A percentile compares a stretch with the other conserved stretches of the same genome.
These are phyloP conservation scores for Apolygus lucorum DNA, from an alignment of 1,140 invertebrate species.

Conservation along the genomic window DNA sequence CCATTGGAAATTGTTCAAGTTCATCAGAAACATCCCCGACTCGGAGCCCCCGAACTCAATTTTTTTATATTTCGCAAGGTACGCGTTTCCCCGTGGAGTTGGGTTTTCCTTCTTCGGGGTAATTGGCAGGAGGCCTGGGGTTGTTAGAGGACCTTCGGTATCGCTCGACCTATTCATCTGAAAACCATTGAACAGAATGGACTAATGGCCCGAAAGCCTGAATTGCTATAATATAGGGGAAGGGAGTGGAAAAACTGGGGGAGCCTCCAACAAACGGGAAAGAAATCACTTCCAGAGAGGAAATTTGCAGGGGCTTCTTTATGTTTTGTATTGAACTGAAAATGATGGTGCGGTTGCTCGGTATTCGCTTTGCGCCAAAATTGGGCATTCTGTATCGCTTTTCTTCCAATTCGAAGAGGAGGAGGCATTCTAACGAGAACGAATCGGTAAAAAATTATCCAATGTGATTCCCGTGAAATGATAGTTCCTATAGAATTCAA, in stretches of 20 bases:
- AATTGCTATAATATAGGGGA: neutral
- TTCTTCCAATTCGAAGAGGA: too few species aligned
- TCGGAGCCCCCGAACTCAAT: too few species aligned
- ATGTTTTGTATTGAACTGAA: neutral
- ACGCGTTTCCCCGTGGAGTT: neutral
- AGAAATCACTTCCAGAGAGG: neutral
- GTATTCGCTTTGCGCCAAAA: too few species aligned
- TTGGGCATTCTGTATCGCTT: too few species aligned
- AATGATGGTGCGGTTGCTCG: too few species aligned
- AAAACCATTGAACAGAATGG: neutral
- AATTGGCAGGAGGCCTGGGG: neutral
- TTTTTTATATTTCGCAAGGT: neutral
- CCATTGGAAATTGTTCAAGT: too few species aligned
- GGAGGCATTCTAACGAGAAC: too few species aligned
- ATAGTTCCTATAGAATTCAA: too few species aligned
- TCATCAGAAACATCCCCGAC: too few species aligned
- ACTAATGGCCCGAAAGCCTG: neutral
- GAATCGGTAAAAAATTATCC: too few species aligned
- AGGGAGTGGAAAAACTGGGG: neutral
- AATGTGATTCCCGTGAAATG: too few species aligned
- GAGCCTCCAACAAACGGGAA: neutral
- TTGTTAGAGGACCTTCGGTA: neutral
- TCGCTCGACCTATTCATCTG: neutral
- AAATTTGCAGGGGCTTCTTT: neutral
- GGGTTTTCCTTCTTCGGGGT: too few species aligned